These are phyloP conservation scores for Pygathrix nemaeus DNA, from an alignment of 2,113 vertebrate species.

Conservation along the genomic window DNA sequence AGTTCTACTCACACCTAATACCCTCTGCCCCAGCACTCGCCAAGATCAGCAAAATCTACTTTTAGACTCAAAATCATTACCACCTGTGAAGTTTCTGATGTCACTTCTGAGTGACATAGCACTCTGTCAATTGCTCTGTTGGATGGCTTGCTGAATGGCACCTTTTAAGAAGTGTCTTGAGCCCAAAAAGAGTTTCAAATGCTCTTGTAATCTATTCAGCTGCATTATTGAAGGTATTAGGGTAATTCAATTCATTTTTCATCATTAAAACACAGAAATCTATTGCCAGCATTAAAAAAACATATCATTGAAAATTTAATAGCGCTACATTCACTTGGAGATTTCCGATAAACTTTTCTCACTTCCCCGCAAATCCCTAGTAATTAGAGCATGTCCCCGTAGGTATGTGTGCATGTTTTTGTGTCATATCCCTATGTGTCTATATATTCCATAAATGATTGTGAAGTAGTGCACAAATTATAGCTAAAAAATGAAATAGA, in stretches of 20 bases:
- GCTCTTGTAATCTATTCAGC: background rate
- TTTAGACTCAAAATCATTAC: conserved; percentile 72
- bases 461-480: background rate
- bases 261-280: background rate
- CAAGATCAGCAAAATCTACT: conserved; percentile 70
- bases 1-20: conserved; percentile 25
- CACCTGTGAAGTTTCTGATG: conserved; percentile 63
- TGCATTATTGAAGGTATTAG: background rate
- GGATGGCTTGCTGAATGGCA: background rate
- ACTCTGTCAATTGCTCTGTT: background rate
- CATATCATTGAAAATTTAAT: background rate
- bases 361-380: background rate
- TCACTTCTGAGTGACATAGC: conserved; percentile 51
- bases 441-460: background rate
- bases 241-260: background rate
- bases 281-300: background rate
- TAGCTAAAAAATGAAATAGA: background rate
- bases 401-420: background rate
- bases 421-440: background rate
- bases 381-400: background rate
- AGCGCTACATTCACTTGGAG: background rate
- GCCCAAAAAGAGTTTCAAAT: background rate
- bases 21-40: background rate
- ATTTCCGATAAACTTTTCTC: background rate
- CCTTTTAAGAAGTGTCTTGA: background rate